Base-by-base conservation (phyloP, 2,888 invertebrate species). In the Mythimna ferrago region DNA sequence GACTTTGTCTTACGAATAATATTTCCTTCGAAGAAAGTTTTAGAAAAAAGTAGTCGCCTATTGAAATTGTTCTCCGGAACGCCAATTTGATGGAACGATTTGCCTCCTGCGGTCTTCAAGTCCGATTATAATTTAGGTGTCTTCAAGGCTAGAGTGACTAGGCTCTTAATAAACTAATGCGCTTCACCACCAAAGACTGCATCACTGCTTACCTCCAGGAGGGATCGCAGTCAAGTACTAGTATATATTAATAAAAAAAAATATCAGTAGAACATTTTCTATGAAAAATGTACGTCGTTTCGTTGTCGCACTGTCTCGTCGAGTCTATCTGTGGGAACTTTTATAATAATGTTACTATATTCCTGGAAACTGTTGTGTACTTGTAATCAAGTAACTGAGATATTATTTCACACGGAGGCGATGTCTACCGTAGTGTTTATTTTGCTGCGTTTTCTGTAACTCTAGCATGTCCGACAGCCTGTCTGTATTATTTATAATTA, bases 331-430 rank as follows among this genome's bases (percentile, higher is more conserved):
- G 14, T n/a, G 14, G 7, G 7, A 21, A 6, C 21, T 21, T 41
- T 71, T 74, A 69, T 65, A 71, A 72, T 85, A 81, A 85, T 84
- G 82, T 84, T 79, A 76, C 80, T 70, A 71, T 80, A 65, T 87
- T 89, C 87, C 81, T 70, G 79, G 87, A 86, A 88, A 79, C 73
- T 61, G 48, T 48, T 58, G 62, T 83, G 74, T 81, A 81, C 72
- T 70, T 79, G 76, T 80, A 65, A 82, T 80, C 73, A 76, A 73
- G 74, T 73, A 66, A 57, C 71, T 72, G 72, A 68, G 57, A 64
- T 74, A 73, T 71, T 61, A 73, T 75, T 85, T 81, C 76, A 78
- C 78, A 76, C 63, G 66, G 5, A 67, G 9, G 16, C 21, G 38
- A 41, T 57, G 53, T 66, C 63, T 73, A 66, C 58, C 62, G 64